A percentile compares a stretch with the other conserved stretches of the same genome.
Conservation (phyloP, 2,113 vertebrate genomes). For the Upupa epops region DNA sequence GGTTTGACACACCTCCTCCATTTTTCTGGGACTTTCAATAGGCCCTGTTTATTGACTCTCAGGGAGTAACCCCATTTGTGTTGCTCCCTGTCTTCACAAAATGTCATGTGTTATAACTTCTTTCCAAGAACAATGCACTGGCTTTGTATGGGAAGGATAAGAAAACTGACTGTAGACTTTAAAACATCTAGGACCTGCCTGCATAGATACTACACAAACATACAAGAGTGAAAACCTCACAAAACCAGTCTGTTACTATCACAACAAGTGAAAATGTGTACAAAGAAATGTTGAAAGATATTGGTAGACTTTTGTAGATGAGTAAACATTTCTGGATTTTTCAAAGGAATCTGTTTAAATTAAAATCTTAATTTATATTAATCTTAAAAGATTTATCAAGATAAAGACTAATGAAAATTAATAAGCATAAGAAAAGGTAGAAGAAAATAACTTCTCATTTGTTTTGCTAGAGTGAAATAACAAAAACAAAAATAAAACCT, state of each 20-base stretch:
- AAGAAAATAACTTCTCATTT: neutral
- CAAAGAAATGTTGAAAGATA: neutral
- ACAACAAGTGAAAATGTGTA: neutral
- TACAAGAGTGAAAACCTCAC: neutral
- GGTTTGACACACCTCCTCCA: neutral
- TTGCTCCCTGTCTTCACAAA: neutral
- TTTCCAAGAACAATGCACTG: neutral
- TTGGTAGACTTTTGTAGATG: neutral
- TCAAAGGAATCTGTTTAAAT: neutral
- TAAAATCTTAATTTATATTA: neutral
- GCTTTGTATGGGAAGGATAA: neutral
- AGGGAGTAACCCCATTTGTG: accelerated
- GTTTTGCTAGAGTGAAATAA: neutral
- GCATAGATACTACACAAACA: neutral
- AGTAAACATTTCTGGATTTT: neutral
- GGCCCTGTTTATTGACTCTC: neutral
- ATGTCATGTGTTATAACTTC: neutral
- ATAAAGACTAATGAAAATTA: neutral
- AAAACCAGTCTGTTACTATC: neutral
- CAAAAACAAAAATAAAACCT: neutral
- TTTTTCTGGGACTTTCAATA: neutral
- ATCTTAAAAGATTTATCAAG: neutral
- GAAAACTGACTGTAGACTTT: neutral
- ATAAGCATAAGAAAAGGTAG: neutral
- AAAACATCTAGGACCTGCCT: neutral